These are phyloP conservation scores for Orycteropus afer DNA, from an alignment of 2,113 vertebrate species.

Conservation along the genomic window DNA sequence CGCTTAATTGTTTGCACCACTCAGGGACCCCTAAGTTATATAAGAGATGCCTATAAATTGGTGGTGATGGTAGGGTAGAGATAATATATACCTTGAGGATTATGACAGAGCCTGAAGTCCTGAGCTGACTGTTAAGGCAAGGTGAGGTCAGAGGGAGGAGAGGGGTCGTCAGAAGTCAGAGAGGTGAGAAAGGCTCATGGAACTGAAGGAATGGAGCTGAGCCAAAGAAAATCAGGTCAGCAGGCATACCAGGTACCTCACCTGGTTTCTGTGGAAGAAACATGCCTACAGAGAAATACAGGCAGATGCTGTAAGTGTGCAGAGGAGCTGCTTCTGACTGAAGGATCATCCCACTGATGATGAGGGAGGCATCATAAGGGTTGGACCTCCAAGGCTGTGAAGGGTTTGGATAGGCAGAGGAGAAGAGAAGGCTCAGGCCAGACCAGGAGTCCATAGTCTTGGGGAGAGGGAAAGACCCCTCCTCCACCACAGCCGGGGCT, in stretches of 20 bases:
- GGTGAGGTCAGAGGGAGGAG: not conserved
- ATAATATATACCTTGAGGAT: not conserved
- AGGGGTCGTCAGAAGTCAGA: not conserved
- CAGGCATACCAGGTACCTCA: not conserved
- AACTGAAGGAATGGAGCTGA: not conserved
- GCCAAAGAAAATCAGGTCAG: not conserved
- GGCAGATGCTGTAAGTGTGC: too few relatives aligned
- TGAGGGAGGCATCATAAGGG: not conserved
- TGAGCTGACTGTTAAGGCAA: not conserved
- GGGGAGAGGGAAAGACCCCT: too few relatives aligned
- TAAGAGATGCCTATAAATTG: not conserved
- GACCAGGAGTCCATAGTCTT: too few relatives aligned
- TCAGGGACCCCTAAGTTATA: not conserved
- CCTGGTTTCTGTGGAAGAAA: not conserved
- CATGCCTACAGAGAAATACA: rapidly evolving
- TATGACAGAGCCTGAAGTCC: not conserved
- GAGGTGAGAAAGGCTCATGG: not conserved
- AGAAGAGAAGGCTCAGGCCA: not conserved
- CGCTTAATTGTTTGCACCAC: not conserved
- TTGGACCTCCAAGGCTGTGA: not conserved
- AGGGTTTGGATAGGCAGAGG: not conserved
- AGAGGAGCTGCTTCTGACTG: not conserved
- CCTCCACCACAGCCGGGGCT: rapidly evolving
- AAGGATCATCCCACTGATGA: too few relatives aligned
- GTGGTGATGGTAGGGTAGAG: not conserved